These are phyloP conservation scores for Microplitis demolitor DNA, from an alignment of 1,140 invertebrate genomes.

Conservation along the genomic window DNA sequence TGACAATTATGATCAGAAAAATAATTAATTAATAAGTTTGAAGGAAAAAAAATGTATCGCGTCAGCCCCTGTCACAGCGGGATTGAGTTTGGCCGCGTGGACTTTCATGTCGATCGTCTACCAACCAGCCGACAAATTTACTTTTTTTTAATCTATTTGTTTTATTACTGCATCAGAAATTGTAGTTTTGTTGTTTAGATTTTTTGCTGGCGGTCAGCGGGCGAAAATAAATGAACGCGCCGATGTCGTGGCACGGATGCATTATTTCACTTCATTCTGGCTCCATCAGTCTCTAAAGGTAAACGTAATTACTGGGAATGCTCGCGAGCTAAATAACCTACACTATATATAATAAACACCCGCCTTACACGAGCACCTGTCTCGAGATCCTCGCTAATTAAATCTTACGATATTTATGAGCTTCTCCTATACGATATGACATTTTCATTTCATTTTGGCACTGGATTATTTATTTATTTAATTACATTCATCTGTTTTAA, in stretches of 20 bases:
- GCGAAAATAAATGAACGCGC: slow-evolving; percentile 26
- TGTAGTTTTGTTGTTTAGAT: background rate
- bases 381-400: background rate
- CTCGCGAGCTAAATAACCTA: background rate
- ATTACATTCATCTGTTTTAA: too few species aligned
- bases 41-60: background rate
- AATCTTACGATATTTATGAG: background rate
- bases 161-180: background rate
- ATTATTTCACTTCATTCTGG: slow-evolving; percentile 17
- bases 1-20: background rate
- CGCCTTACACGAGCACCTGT: background rate
- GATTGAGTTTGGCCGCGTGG: slow-evolving; percentile 17
- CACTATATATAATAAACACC: background rate
- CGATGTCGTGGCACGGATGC: slow-evolving; percentile 27
- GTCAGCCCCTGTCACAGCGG: slow-evolving; percentile 15
- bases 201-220: slow-evolving; percentile 25
- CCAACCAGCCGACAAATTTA: slow-evolving; percentile 15
- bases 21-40: background rate
- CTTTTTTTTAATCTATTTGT: slow-evolving; percentile 10
- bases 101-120: slow-evolving; percentile 26
- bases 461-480: too few species aligned
- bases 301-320: slow-evolving; percentile 21
- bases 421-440: too few species aligned
- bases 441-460: too few species aligned
- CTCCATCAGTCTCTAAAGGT: slow-evolving; percentile 9